Percentiles rank a stretch among this genome's conserved stretches.
phyloP scores from a whole-genome alignment of 2,888 invertebrate species.

The Catocala nupta region DNA sequence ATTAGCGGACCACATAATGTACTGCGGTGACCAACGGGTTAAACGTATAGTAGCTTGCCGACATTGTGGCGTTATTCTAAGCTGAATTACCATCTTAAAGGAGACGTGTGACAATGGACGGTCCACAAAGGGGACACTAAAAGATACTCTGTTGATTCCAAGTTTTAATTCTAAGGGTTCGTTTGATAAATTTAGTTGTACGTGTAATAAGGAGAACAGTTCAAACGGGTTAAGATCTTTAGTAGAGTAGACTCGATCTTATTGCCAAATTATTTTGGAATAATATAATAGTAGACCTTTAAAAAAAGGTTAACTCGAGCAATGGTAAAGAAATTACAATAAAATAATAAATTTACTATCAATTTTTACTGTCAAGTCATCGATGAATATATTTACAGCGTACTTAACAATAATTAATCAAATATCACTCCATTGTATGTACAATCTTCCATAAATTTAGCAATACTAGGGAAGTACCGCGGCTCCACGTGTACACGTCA shows the following conservation, averaged over 20 bases:
- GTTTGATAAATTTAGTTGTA: constrained; percentile 31
- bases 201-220: constrained; percentile 13
- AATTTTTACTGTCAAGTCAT: neutral
- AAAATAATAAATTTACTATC: neutral
- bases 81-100: constrained; percentile 75
- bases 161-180: constrained; percentile 37
- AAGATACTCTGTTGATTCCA: constrained; percentile 50
- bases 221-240: constrained; percentile 4
- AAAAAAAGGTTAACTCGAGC: neutral
- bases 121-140: constrained; percentile 58
- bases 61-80: constrained; percentile 62
- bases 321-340: neutral
- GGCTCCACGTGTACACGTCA: constrained; percentile 35
- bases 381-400: neutral
- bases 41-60: constrained; percentile 43
- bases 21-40: constrained; percentile 42
- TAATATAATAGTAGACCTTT: neutral
- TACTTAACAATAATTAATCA: neutral
- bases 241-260: neutral
- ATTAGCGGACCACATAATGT: constrained; percentile 25
- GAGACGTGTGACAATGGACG: constrained; percentile 61
- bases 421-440: constrained; percentile 4
- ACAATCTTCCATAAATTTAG: constrained; percentile 12
- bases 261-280: neutral
- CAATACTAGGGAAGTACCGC: constrained; percentile 31